A percentile compares a stretch with the other conserved stretches of the same genome.
Evolutionary conservation across 2,888 invertebrate genomes (phyloP).

Genomic region (Drosophila demipolita): DNA sequence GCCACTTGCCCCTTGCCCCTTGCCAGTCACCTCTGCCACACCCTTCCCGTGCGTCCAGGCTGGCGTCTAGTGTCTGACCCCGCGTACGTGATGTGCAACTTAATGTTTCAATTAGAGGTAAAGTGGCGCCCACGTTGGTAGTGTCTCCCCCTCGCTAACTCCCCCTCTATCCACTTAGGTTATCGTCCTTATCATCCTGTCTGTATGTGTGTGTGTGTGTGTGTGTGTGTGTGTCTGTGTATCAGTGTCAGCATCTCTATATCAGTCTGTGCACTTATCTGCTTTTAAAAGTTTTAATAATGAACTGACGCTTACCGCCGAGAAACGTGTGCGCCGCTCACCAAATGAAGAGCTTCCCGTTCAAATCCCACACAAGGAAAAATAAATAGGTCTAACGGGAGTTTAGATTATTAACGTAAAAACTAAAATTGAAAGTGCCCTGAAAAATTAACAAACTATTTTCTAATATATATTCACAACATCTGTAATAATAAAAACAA

Average conservation of each 20-base stretch:
- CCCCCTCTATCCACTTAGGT: slow-evolving; percentile 26
- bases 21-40: neutral
- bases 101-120: slow-evolving; percentile 85
- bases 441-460: neutral
- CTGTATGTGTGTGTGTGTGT: slow-evolving; percentile 19
- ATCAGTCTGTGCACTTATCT: slow-evolving; percentile 79
- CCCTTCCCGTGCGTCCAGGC: slow-evolving; percentile 16
- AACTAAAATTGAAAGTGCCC: neutral
- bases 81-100: slow-evolving; percentile 84
- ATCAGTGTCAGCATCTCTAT: slow-evolving; percentile 77
- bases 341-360: slow-evolving; percentile 19
- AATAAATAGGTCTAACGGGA: neutral
- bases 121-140: slow-evolving; percentile 72
- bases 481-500: too few relatives aligned
- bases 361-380: neutral
- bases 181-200: slow-evolving; percentile 51
- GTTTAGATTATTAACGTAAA: neutral
- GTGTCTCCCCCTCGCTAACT: slow-evolving; percentile 1
- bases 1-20: slow-evolving; percentile 1
- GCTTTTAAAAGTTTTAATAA: slow-evolving; percentile 80
- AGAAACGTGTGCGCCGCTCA: slow-evolving; percentile 59
- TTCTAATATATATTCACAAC: neutral
- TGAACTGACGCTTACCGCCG: slow-evolving; percentile 75
- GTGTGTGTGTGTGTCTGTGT: slow-evolving; percentile 55
- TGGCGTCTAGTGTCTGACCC: slow-evolving; percentile 83